A percentile compares a stretch with the other conserved stretches of the same genome.
phyloP scores from a whole-genome alignment of 2,797 vertebrate genomes.

The Peromyscus melanophrys region DNA sequence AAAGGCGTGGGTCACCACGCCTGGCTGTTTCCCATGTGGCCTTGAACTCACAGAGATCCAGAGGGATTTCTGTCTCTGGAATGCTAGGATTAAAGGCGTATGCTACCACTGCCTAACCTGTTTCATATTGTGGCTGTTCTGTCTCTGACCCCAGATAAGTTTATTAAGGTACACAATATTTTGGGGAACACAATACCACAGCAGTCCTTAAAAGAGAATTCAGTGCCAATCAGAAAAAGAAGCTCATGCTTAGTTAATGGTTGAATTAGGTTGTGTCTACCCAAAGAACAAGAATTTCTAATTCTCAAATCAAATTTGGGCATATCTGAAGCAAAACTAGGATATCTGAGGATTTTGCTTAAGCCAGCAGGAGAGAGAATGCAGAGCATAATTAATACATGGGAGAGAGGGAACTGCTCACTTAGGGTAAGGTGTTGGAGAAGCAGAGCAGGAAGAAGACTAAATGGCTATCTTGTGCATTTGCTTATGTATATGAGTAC shows the following conservation, averaged over 20 bases:
- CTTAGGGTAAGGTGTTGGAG: background rate
- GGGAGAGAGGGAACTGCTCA: background rate
- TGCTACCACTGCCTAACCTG: too few relatives aligned
- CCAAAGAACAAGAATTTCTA: constrained; percentile 19
- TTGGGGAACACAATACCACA: too few relatives aligned
- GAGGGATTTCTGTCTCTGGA: too few relatives aligned
- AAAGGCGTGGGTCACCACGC: too few relatives aligned
- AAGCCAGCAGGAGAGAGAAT: background rate
- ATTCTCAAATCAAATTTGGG: constrained; percentile 1
- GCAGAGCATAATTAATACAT: too few relatives aligned
- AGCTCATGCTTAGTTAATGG: background rate
- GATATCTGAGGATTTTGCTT: background rate
- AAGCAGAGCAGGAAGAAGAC: background rate
- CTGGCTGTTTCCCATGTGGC: too few relatives aligned
- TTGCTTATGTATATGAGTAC: background rate
- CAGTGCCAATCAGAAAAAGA: background rate
- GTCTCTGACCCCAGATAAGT: too few relatives aligned
- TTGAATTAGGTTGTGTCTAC: background rate
- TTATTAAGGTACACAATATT: too few relatives aligned
- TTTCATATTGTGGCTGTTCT: too few relatives aligned
- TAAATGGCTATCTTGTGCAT: background rate
- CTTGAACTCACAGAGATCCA: too few relatives aligned
- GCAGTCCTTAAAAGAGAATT: background rate
- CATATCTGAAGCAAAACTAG: constrained; percentile 21
- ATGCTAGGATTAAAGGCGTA: too few relatives aligned